Evolutionary conservation across 1,140 invertebrate genomes (phyloP), one percentile per base, ranked within the genome.

Genomic region (Listronotus bonariensis): DNA sequence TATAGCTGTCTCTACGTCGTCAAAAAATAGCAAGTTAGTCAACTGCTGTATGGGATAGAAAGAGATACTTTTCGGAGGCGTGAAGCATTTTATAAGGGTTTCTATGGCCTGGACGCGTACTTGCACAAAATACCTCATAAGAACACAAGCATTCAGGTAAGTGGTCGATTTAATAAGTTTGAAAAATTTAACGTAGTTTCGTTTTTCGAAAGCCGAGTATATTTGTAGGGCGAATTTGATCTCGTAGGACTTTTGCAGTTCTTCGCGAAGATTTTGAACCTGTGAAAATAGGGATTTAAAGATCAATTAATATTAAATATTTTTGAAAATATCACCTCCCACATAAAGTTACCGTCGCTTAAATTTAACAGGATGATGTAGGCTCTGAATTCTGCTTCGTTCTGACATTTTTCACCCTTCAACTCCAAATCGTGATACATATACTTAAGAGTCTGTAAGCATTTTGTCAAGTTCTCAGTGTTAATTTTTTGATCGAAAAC

Each of bases 401-500:
- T 89, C 0, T 81, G 79, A 77, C 92, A 96, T 0, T 74, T 79
- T 40, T 89, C 82, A 11, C 82, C 84, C 45, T 88, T 88, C 0
- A 92, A 75, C 0, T 80, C 75, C 0, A 91, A 81, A 76, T 92
- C 90, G 68, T 96, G 89, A 74, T 95, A 95, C 84, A 96, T 90
- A 68, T 97, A 93, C 73, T 96, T 96, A 0, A 99, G 81, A 0
- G 93, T 94, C 78, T 98, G 95, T 34, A 99, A 80, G 75, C 96
- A 98, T 78, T 99, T 98, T 0, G 93, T 96, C 6, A 99, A 81
- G 80, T 98, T 98, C 79, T 99, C 96, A 6, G 93, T 92, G 79
- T 99, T 99, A 42, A 99, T 92, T 80, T 96, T 98, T 46, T 91
- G 88, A 79, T 99, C 96, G 77, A 98, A 99, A 10, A 92, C 86